Conservation (phyloP, 2,113 vertebrate species). For the Pelmatolapia mariae region DNA sequence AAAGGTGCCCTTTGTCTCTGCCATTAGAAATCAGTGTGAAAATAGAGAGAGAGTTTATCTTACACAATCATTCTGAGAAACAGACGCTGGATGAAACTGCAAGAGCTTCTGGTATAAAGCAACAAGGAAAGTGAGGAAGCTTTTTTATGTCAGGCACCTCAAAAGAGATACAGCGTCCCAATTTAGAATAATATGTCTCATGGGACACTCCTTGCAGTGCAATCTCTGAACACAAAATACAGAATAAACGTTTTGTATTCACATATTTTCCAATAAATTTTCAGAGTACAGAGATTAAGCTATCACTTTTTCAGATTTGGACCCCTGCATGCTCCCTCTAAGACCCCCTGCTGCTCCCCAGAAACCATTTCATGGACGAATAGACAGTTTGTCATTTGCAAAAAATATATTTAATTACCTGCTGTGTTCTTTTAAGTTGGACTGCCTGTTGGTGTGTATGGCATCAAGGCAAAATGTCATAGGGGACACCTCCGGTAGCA, state of each 20-base stretch:
- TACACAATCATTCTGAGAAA: not conserved
- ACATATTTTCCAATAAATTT: not conserved
- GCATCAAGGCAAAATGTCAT: not conserved
- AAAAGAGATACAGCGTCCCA: not conserved
- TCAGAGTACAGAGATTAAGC: not conserved
- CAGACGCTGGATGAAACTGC: not conserved
- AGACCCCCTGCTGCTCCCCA: not conserved
- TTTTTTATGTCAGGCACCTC: not conserved
- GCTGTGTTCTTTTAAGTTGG: not conserved
- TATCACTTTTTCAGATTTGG: not conserved
- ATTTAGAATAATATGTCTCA: not conserved
- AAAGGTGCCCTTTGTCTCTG: constrained; percentile 42
- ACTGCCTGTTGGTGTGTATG: not conserved
- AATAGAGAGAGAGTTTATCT: not conserved
- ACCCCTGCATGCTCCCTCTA: not conserved
- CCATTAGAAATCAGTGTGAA: constrained; percentile 17
- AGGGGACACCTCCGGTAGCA: not conserved
- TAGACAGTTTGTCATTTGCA: not conserved
- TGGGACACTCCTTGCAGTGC: not conserved
- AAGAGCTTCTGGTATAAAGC: not conserved
- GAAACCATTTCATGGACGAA: not conserved
- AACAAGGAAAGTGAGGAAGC: not conserved
- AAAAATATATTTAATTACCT: not conserved
- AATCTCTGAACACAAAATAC: not conserved
- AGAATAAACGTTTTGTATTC: not conserved